phyloP scores from a whole-genome alignment of 2,113 vertebrate genomes.

The Phylloscopus trochiloides region DNA sequence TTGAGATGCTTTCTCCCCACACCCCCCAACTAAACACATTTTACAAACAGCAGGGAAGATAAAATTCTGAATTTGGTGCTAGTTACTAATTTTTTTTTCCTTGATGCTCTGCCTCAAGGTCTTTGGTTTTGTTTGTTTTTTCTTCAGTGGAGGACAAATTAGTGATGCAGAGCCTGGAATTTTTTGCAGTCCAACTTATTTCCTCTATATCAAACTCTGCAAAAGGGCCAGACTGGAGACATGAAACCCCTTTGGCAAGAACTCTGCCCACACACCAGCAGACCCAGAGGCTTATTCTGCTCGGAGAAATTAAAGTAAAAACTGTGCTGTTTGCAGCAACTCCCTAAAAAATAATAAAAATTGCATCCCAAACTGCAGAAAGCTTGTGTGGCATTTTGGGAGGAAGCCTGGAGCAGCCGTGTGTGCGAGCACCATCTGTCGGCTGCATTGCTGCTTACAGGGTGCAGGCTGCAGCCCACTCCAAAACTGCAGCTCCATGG shows the following conservation, averaged over 20 bases:
- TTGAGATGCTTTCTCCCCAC: background rate
- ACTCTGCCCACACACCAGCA: background rate
- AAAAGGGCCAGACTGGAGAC: background rate
- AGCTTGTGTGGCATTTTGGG: background rate
- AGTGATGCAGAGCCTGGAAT: background rate
- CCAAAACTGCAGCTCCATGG: fast-evolving
- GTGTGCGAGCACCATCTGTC: slow-evolving; percentile 47
- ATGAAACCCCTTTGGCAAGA: background rate
- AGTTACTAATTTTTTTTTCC: background rate
- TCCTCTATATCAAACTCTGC: background rate
- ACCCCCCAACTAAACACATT: background rate
- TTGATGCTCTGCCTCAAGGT: background rate
- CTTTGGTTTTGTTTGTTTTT: background rate
- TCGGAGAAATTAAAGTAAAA: background rate
- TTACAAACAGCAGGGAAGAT: background rate
- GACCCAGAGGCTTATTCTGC: background rate
- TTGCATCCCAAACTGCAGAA: background rate
- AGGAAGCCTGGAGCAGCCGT: background rate
- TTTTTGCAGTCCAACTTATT: background rate
- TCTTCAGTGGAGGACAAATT: background rate
- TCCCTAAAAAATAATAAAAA: background rate
- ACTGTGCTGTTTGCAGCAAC: background rate
- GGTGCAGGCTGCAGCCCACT: background rate
- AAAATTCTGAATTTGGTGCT: background rate
- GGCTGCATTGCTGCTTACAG: background rate